These are phyloP conservation scores for Corydoras maculifer DNA, from an alignment of 2,113 vertebrate species.

Conservation along the genomic window DNA sequence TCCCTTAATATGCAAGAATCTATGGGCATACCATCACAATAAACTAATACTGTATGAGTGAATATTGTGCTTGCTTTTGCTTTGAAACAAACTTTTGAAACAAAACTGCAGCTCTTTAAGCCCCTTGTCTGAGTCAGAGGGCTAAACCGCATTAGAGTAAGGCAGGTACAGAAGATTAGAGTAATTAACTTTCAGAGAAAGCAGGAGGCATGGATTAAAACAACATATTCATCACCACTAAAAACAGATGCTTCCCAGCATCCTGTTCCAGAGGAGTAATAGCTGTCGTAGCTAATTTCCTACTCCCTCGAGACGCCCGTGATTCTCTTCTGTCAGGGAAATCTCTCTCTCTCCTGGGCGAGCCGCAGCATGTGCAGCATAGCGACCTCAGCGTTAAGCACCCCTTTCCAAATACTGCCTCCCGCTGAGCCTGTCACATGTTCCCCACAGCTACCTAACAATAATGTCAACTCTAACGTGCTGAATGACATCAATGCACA, in stretches of 20 bases:
- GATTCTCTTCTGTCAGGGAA: conserved; percentile 48
- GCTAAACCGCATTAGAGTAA: conserved; percentile 45
- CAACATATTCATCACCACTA: conserved; percentile 46
- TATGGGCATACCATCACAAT: too few relatives aligned
- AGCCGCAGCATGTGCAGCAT: conserved; percentile 22
- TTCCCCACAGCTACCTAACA: conserved; percentile 30
- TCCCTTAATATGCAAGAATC: too few relatives aligned
- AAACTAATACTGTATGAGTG: too few relatives aligned
- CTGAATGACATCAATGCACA: conserved; percentile 12
- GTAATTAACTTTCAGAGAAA: conserved; percentile 42
- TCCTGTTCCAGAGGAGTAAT: conserved; percentile 39
- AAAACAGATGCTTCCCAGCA: conserved; percentile 45
- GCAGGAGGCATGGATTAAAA: conserved; percentile 42
- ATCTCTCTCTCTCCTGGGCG: conserved; percentile 37
- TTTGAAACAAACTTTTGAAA: neutral
- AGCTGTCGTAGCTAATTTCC: conserved; percentile 52
- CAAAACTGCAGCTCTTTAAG: conserved; percentile 23
- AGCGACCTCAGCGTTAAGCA: conserved; percentile 28
- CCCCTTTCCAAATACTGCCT: conserved; percentile 25
- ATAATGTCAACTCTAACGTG: conserved; percentile 32
- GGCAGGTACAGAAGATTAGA: conserved; percentile 43
- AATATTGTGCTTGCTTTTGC: neutral
- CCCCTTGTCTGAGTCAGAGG: conserved; percentile 33
- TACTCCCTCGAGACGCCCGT: conserved; percentile 39
- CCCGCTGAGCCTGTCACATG: conserved; percentile 35